Conservation (phyloP, 2,888 invertebrate genomes). For the Ceraclea dissimilis region DNA sequence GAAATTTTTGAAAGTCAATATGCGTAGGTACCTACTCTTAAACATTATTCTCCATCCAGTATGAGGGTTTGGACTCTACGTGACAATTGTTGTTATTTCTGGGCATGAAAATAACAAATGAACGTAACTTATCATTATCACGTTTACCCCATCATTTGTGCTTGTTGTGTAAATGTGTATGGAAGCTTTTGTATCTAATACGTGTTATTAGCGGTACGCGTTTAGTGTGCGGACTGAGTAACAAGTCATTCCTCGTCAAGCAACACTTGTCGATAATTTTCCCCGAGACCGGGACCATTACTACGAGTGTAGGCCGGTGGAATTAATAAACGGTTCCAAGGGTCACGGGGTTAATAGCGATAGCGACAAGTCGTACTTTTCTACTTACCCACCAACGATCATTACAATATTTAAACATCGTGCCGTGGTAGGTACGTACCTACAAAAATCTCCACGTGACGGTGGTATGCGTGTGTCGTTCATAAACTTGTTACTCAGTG, state of each 20-base stretch:
- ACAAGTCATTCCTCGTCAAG: background rate
- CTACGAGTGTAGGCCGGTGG: slow-evolving; percentile 11
- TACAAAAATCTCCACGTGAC: background rate
- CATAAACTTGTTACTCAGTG: too few relatives aligned
- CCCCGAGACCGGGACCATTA: background rate
- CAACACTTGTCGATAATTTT: background rate
- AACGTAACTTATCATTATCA: background rate
- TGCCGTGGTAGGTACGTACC: slow-evolving; percentile 1
- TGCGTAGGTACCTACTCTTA: too few relatives aligned
- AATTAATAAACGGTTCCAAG: slow-evolving; percentile 10
- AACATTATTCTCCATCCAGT: too few relatives aligned
- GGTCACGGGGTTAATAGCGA: slow-evolving; percentile 16
- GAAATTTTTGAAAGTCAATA: too few relatives aligned
- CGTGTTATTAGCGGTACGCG: background rate
- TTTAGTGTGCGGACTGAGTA: too few relatives aligned
- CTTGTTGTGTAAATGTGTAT: background rate
- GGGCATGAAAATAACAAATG: too few relatives aligned
- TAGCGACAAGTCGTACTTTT: background rate
- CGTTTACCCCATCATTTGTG: background rate
- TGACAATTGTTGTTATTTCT: too few relatives aligned
- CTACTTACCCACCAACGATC: slow-evolving; percentile 1
- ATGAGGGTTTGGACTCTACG: too few relatives aligned
- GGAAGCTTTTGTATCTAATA: background rate
- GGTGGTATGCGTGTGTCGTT: background rate
- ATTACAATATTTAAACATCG: slow-evolving; percentile 19